Evolutionary conservation across 2,888 invertebrate species (phyloP), one percentile per base, ranked within the genome.

Genomic region (Megastigmus dorsalis): DNA sequence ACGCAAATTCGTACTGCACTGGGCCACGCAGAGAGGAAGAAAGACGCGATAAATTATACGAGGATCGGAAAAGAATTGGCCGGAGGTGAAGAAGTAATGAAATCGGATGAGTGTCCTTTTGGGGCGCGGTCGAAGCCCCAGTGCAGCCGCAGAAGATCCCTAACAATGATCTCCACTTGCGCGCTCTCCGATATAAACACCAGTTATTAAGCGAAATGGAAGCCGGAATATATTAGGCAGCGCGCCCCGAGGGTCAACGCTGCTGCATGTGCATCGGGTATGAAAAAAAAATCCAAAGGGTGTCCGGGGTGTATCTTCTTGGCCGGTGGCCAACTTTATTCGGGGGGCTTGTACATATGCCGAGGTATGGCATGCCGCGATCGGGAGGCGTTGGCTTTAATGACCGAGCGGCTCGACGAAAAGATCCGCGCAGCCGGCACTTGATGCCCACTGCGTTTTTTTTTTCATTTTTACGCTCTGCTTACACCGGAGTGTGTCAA

Each of bases 151-250:
- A 60, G n/a, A n/a, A n/a, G 66, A 73, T 73, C 59, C 38, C 48
- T 60, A 66, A 66, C 52, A 67, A 54, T 38, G 67, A 73, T 73
- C 33, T 70, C 33, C 10, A 4, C 59, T 23, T 15, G 45, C 26
- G n/a, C n/a, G n/a, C n/a, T n/a, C n/a, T n/a, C n/a, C n/a, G n/a
- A n/a, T n/a, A 43, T 60, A 72, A 60, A 67, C 30, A 54, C 54
- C 38, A 33, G 74, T 74, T 55, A 74, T 74, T 68, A 68, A 30
- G 36, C 28, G 18, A 45, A 62, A 55, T 48, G 52, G 38, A 50
- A 57, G 45, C 33, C 52, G 15, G 62, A 70, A 60, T 70, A 62
- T 62, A 52, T 69, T 41, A 18, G 38, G 5, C 18, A 10, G 55
- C 43, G 20, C 23, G 59, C 38, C 45, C 20, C n/a, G 28, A 28